Conservation (phyloP, 2,113 vertebrate genomes). For the Peromyscus maniculatus region DNA sequence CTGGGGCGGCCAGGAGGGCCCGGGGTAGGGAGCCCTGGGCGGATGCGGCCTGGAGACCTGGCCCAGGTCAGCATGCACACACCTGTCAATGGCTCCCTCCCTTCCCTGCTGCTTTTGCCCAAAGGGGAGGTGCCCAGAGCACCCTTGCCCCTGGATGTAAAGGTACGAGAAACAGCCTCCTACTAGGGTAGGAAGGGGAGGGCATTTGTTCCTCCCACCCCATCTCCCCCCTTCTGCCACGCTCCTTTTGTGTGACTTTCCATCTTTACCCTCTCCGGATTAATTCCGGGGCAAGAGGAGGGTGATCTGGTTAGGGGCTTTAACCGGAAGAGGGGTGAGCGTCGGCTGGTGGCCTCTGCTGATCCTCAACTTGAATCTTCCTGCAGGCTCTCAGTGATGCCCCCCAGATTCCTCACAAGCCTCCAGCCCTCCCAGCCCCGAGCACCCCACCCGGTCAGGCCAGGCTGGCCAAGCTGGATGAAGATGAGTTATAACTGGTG, state of each 20-base stretch:
- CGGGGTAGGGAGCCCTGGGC: conserved; percentile 75
- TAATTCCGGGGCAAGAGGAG: not conserved
- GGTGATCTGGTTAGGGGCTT: not conserved
- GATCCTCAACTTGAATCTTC: conserved; percentile 57
- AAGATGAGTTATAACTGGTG: conserved; percentile 92
- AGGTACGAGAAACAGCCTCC: conserved; percentile 70
- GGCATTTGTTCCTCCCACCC: not conserved
- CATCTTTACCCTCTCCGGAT: not conserved
- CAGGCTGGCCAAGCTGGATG: conserved; percentile 91
- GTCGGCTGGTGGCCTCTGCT: not conserved
- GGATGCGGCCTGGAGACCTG: conserved; percentile 83
- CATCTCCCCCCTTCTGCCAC: not conserved
- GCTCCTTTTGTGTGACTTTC: not conserved
- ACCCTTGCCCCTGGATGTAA: conserved; percentile 50
- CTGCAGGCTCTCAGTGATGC: conserved; percentile 70
- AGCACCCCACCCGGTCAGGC: conserved; percentile 70
- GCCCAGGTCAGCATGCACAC: conserved; percentile 89
- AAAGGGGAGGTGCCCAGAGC: conserved; percentile 70
- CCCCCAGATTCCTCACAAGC: conserved; percentile 52
- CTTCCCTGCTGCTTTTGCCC: conserved; percentile 87
- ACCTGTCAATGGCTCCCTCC: conserved; percentile 92
- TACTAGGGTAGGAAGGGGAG: not conserved
- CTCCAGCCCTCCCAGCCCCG: conserved; percentile 38
- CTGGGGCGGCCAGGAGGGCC: conserved; percentile 90
- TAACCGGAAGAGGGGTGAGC: not conserved